phyloP scores from a whole-genome alignment of 2,888 invertebrate genomes.

The Ennomos quercinarius region DNA sequence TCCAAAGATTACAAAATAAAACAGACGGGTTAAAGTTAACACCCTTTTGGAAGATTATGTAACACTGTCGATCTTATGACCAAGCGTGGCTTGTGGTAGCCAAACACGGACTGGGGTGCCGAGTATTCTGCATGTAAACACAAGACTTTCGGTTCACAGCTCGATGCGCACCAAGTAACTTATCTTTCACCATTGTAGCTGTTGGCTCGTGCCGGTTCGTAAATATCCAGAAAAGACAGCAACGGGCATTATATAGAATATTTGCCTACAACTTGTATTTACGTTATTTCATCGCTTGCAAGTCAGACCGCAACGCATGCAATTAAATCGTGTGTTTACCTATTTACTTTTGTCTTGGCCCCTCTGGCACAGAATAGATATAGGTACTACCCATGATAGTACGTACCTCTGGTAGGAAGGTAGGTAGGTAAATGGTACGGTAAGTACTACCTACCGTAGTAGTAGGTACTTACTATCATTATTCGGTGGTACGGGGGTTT shows the following conservation, averaged over 20 bases:
- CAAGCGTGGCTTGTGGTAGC: constrained; percentile 69
- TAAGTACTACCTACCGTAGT: too few species aligned
- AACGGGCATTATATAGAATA: constrained; percentile 37
- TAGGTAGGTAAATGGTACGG: too few species aligned
- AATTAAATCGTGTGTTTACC: not conserved
- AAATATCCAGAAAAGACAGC: constrained; percentile 56
- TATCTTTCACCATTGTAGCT: constrained; percentile 86
- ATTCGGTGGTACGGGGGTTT: too few species aligned
- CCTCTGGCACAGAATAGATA: too few species aligned
- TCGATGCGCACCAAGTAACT: constrained; percentile 84
- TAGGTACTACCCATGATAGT: not conserved
- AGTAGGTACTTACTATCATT: too few species aligned
- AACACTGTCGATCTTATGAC: constrained; percentile 45
- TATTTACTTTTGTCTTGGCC: too few species aligned
- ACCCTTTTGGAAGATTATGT: constrained; percentile 6
- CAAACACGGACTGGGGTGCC: constrained; percentile 75
- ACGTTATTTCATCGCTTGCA: not conserved
- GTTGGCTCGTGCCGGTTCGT: constrained; percentile 72
- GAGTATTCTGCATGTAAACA: constrained; percentile 82
- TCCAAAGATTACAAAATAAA: constrained; percentile 14
- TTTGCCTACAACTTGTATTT: constrained; percentile 8
- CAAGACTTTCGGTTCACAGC: constrained; percentile 82
- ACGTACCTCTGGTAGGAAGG: too few species aligned
- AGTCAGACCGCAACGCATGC: too few species aligned
- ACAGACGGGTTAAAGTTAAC: not conserved